Evolutionary conservation across 1,140 invertebrate species (phyloP), one percentile per base, ranked within the genome.

Genomic region (Drosophila ercepeae): DNA sequence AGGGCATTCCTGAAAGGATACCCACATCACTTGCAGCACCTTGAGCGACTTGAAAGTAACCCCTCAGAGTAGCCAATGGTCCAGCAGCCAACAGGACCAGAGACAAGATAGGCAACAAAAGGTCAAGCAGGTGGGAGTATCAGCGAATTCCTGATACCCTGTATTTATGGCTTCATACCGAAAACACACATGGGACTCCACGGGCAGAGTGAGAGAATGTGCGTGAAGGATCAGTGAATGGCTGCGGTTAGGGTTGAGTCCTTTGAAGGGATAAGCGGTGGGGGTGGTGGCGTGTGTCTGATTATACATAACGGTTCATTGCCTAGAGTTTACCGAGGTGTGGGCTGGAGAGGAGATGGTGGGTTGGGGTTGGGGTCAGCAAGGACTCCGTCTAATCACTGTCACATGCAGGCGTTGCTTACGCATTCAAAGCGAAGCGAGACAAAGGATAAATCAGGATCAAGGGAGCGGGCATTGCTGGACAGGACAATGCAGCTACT

Each of bases 331-430:
- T n/a, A n/a, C 9, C 11, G 7, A 32, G 41, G 16, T 44, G 44
- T 18, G n/a, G 18, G 18, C 8, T 9, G 44, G n/a, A n/a, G n/a
- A n/a, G n/a, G n/a, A n/a, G n/a, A n/a, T n/a, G n/a, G 42, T 18
- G 18, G 11, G 44, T 8, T 5, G 44, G 23, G 25, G 46, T 13
- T 13, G n/a, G n/a, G 34, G 44, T 16, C 51, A 41, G 65, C 71
- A 75, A 69, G 68, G 64, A 83, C 78, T 84, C 68, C 73, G 74
- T 74, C 86, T 89, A 89, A 89, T 90, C 89, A 90, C 83, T 90
- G 89, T 90, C 89, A 90, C 77, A 86, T 82, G 74, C 89, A 90
- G 74, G 72, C 89, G 72, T 75, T 68, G 77, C 63, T 82, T 82
- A 81, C 73, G 82, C 74, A 86, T 88, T 88, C 82, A 73, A 86